Evolutionary conservation across 1,140 invertebrate species (phyloP).

Genomic region (Eufriesea mexicana): DNA sequence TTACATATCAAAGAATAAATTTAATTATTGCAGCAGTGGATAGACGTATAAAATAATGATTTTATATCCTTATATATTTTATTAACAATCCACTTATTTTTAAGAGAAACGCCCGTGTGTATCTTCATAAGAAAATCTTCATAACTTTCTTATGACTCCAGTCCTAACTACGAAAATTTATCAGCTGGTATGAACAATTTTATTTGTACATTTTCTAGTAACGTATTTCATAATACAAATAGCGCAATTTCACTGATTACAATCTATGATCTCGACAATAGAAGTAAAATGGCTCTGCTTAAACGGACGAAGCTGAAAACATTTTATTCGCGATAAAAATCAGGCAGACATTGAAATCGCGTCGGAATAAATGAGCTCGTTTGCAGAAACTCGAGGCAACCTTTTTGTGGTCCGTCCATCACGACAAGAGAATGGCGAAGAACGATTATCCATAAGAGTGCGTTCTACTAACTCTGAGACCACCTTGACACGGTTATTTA

Average conservation of each 20-base stretch:
- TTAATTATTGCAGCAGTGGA: no score
- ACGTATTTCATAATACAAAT: background rate
- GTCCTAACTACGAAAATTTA: no score
- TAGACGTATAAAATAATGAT: no score
- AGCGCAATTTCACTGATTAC: background rate
- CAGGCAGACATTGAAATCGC: background rate
- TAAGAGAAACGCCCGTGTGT: no score
- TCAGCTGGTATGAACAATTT: no score
- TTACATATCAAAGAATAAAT: no score
- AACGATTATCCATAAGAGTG: slow-evolving; percentile 54
- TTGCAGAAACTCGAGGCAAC: slow-evolving; percentile 3
- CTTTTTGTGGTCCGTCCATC: slow-evolving; percentile 18
- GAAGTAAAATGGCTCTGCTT: background rate
- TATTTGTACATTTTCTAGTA: background rate
- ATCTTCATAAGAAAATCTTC: no score
- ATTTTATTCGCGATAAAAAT: background rate
- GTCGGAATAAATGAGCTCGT: background rate
- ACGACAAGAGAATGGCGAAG: slow-evolving; percentile 20
- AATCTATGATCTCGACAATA: background rate
- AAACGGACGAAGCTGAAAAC: background rate
- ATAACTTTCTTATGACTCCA: no score
- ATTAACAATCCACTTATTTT: no score
- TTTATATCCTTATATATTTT: no score
- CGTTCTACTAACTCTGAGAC: slow-evolving; percentile 34
- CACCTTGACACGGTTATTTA: slow-evolving; percentile 52